Percentiles rank a stretch among this genome's conserved stretches.
These are phyloP conservation scores for Psophia crepitans DNA, from an alignment of 2,113 vertebrate species.

Conservation along the genomic window DNA sequence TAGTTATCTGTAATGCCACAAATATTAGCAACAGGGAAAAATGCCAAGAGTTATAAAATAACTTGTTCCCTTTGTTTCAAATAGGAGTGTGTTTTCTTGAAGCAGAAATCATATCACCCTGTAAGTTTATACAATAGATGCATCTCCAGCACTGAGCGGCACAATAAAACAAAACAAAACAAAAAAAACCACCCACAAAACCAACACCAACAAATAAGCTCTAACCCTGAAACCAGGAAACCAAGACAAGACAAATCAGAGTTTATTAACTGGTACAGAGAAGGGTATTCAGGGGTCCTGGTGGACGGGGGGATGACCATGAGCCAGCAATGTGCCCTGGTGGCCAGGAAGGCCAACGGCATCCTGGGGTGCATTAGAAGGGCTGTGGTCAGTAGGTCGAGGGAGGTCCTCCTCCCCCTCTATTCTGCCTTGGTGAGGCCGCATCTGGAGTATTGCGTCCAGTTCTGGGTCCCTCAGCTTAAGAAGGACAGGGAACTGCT, in stretches of 20 bases:
- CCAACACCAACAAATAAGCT: neutral
- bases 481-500: no score
- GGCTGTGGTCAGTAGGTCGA: no score
- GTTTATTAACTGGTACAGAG: rapidly evolving
- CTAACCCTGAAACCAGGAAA: neutral
- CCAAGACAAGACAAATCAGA: rapidly evolving
- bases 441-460: no score
- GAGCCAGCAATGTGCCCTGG: no score
- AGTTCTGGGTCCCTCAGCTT: no score
- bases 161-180: neutral
- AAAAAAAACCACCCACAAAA: no score
- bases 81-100: neutral
- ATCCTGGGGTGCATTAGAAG: no score
- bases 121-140: neutral
- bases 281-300: rapidly evolving
- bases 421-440: no score
- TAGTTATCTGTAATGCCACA: neutral
- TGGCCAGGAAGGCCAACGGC: no score
- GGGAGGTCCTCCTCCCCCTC: no score
- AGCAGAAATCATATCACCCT: neutral
- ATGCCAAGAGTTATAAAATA: neutral
- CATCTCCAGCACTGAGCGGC: neutral
- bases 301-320: no score
- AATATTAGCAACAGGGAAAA: neutral
- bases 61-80: neutral